Percentiles rank a stretch among this genome's conserved stretches.
phyloP scores from a whole-genome alignment of 2,888 invertebrate genomes.

The Pomacea canaliculata region DNA sequence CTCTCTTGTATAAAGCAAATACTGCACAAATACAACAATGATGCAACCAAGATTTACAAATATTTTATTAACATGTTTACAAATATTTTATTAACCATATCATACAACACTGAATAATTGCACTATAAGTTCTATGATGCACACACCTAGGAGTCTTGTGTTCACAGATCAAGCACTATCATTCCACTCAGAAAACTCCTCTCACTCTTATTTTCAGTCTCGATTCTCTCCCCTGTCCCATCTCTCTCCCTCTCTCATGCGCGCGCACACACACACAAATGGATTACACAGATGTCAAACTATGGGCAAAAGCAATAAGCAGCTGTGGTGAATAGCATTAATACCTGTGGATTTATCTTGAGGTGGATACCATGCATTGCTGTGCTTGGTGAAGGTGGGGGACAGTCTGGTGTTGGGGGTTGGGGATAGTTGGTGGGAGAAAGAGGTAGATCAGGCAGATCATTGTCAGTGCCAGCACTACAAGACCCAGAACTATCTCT shows the following conservation, averaged over 20 bases:
- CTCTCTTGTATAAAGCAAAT: no score
- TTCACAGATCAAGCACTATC: not conserved
- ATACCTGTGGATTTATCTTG: conserved; percentile 89
- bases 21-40: no score
- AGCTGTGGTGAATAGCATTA: not conserved
- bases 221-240: not conserved
- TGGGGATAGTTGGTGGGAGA: conserved; percentile 92
- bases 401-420: conserved; percentile 94
- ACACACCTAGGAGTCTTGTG: not conserved
- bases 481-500: not conserved
- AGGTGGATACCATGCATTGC: conserved; percentile 91
- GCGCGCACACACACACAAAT: conserved; percentile 2
- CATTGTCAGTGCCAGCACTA: not conserved
- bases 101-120: no score
- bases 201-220: not conserved
- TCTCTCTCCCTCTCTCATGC: not conserved
- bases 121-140: not conserved
- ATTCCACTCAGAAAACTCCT: not conserved
- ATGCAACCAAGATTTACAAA: no score
- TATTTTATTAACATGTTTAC: no score
- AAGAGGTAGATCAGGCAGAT: conserved; percentile 75
- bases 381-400: conserved; percentile 90
- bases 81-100: no score
- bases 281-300: not conserved
- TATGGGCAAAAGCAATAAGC: not conserved